A percentile compares a stretch with the other conserved stretches of the same genome.
Evolutionary conservation across 2,888 invertebrate species (phyloP).

Genomic region (Blastobasis adustella): DNA sequence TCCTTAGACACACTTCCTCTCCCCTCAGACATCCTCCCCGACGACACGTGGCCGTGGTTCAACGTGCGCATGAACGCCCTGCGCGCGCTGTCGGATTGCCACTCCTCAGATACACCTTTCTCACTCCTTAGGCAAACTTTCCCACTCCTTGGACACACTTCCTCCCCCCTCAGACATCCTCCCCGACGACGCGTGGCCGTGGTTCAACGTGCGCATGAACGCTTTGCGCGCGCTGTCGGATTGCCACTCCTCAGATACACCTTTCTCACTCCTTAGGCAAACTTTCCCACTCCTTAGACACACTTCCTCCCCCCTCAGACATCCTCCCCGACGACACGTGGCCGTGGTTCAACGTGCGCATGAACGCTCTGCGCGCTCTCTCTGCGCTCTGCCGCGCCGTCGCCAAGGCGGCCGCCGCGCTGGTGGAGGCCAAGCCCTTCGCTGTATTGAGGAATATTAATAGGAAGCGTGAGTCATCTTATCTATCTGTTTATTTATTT

Average conservation of each 20-base stretch:
- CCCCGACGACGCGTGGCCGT: slow-evolving; percentile 47
- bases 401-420: slow-evolving; percentile 53
- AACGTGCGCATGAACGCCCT: slow-evolving; percentile 52
- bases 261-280: no score
- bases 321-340: slow-evolving; percentile 52
- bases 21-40: slow-evolving; percentile 43
- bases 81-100: slow-evolving; percentile 47
- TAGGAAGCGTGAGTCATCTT: slow-evolving; percentile 44
- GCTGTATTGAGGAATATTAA: slow-evolving; percentile 49
- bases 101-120: no score
- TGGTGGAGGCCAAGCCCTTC: slow-evolving; percentile 56
- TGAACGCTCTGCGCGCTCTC: slow-evolving; percentile 51
- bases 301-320: slow-evolving; percentile 22
- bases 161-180: slow-evolving; percentile 36
- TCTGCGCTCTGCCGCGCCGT: slow-evolving; percentile 55
- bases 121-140: no score
- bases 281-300: no score
- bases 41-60: slow-evolving; percentile 57
- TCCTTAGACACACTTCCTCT: slow-evolving; percentile 46
- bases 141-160: no score
- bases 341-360: slow-evolving; percentile 56
- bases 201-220: slow-evolving; percentile 60
- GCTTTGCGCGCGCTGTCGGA: slow-evolving; percentile 49
- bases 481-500: background rate
- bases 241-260: no score